Conservation (phyloP, 2,888 invertebrate species). For the Gisinianus flammeolus region DNA sequence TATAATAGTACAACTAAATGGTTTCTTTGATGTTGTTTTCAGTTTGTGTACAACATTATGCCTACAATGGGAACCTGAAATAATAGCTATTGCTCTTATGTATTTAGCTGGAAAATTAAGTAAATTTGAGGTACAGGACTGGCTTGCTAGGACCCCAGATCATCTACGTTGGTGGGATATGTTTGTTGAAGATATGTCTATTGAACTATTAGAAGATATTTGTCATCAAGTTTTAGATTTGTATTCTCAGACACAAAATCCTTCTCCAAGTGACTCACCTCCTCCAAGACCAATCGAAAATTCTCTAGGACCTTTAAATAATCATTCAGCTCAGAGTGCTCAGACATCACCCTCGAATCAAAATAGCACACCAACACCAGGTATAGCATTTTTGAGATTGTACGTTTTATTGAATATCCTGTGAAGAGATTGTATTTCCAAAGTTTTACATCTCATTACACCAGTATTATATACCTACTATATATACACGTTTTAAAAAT, state of each 20-base stretch:
- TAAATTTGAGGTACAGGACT: constrained; percentile 93
- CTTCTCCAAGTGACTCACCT: constrained; percentile 65
- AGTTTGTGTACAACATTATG: constrained; percentile 94
- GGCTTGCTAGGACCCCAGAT: constrained; percentile 78
- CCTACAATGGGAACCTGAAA: constrained; percentile 98
- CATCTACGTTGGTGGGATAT: constrained; percentile 97
- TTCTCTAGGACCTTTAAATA: not conserved
- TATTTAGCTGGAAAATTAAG: constrained; percentile 95
- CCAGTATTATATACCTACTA: not conserved
- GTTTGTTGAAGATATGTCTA: constrained; percentile 93
- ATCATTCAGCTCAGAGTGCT: not conserved
- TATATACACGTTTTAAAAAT: not conserved
- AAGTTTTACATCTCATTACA: not conserved
- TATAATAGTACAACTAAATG: not conserved
- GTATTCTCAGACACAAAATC: constrained; percentile 76
- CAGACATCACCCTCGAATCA: constrained; percentile 26
- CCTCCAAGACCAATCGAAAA: constrained; percentile 40
- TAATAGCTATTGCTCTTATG: constrained; percentile 95
- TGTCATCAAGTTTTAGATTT: constrained; percentile 92
- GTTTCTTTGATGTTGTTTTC: constrained; percentile 43
- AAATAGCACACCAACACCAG: constrained; percentile 31
- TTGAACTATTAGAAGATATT: constrained; percentile 92
- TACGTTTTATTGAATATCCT: not conserved
- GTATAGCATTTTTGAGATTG: too few relatives aligned
- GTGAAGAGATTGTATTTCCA: not conserved